Percentiles rank a stretch among this genome's conserved stretches.
Conservation (phyloP, 2,888 invertebrate species). For the Hirtodrosophila histrioides region DNA sequence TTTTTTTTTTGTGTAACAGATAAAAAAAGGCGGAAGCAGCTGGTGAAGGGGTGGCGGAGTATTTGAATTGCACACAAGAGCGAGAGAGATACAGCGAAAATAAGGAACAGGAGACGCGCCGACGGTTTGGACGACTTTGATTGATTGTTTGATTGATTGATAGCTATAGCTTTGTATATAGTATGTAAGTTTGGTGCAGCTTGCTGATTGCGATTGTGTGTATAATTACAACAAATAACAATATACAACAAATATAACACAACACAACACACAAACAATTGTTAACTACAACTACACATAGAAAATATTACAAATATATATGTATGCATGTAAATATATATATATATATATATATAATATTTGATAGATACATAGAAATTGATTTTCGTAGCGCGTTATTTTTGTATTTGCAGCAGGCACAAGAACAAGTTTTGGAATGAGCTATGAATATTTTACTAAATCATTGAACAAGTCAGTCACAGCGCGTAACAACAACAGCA, state of each 20-base stretch:
- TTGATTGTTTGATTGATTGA: conserved; percentile 34
- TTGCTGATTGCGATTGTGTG: conserved; percentile 12
- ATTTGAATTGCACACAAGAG: conserved; percentile 44
- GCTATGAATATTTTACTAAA: conserved; percentile 72
- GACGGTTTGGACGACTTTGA: conserved; percentile 27
- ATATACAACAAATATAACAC: conserved; percentile 35
- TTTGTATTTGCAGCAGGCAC: conserved; percentile 57
- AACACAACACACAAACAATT: conserved; percentile 39
- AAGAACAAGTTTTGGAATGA: conserved; percentile 69
- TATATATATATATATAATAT: conserved; percentile 34
- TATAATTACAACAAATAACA: conserved; percentile 61
- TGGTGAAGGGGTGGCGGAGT: conserved; percentile 31
- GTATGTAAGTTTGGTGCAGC: conserved; percentile 3
- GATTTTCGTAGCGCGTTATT: conserved; percentile 52
- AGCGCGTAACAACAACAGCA: conserved; percentile 69
- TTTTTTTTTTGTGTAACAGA: conserved; percentile 1
- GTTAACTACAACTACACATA: conserved; percentile 41
- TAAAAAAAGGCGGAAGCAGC: conserved; percentile 12
- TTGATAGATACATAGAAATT: conserved; percentile 59
- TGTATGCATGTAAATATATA: conserved; percentile 14
- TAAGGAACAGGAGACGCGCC: conserved; percentile 23
- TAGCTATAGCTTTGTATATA: conserved; percentile 9
- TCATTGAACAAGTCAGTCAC: conserved; percentile 67
- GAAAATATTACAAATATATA: conserved; percentile 33
- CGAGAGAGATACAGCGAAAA: background rate